These are phyloP conservation scores for Zosterops borbonicus DNA, from an alignment of 2,113 vertebrate genomes.

Conservation along the genomic window DNA sequence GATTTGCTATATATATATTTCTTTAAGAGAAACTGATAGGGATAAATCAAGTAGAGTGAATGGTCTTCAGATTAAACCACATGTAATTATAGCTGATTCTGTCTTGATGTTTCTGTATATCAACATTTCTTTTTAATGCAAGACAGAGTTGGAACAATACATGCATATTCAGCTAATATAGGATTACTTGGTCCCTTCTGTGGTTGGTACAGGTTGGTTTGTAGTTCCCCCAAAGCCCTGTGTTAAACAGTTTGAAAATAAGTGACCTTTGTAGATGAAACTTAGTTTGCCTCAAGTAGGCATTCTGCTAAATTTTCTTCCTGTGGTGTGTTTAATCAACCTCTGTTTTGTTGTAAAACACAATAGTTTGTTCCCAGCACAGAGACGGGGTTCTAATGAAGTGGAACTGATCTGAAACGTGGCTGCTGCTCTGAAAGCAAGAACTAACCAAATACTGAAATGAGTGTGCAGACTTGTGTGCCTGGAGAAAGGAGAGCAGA, in stretches of 20 bases:
- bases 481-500: neutral
- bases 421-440: neutral
- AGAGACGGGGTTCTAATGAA: neutral
- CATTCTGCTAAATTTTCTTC: neutral
- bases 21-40: neutral
- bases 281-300: neutral
- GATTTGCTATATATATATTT: neutral
- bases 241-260: neutral
- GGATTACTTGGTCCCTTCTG: neutral
- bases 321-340: neutral
- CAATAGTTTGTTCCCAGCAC: neutral
- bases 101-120: neutral
- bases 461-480: neutral
- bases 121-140: neutral
- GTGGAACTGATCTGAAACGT: neutral
- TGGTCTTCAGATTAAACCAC: neutral
- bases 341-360: neutral
- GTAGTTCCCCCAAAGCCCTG: neutral
- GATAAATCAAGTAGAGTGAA: neutral
- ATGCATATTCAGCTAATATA: rapidly evolving
- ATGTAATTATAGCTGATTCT: neutral
- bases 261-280: neutral
- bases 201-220: neutral
- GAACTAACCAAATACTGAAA: neutral
- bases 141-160: neutral